phyloP scores from a whole-genome alignment of 2,888 invertebrate genomes.

The Cremastinae sp. region DNA sequence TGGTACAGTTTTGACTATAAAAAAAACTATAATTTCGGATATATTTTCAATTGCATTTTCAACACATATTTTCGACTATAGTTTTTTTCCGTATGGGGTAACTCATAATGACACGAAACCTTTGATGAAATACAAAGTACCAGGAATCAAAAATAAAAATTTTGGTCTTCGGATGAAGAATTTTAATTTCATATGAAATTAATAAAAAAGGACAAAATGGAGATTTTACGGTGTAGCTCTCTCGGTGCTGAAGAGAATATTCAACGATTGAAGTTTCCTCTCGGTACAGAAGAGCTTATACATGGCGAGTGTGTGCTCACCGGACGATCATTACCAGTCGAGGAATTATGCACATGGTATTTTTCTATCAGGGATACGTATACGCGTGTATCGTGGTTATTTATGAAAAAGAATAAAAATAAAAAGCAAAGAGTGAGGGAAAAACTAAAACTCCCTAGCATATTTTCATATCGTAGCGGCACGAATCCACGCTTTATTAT shows the following conservation, averaged over 20 bases:
- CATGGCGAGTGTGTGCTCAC: constrained; percentile 48
- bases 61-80: no score
- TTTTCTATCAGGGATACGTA: constrained; percentile 37
- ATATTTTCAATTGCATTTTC: no score
- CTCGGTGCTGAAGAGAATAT: constrained; percentile 32
- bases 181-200: constrained; percentile 59
- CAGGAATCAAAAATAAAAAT: no score
- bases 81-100: constrained; percentile 23
- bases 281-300: constrained; percentile 34
- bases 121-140: no score
- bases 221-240: constrained; percentile 59
- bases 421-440: constrained; percentile 20
- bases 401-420: no score
- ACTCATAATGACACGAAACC: no score
- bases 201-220: constrained; percentile 64
- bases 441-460: constrained; percentile 51
- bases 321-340: constrained; percentile 61
- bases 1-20: no score
- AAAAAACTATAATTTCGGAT: constrained; percentile 11
- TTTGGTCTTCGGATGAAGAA: constrained; percentile 42
- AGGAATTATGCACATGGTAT: constrained; percentile 65
- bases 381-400: constrained; percentile 9
- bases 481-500: constrained; percentile 57
- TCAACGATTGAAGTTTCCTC: constrained; percentile 49
- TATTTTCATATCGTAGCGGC: constrained; percentile 62